Evolutionary conservation across 2,797 vertebrate species (phyloP).

Genomic region (Notamacropus eugenii): DNA sequence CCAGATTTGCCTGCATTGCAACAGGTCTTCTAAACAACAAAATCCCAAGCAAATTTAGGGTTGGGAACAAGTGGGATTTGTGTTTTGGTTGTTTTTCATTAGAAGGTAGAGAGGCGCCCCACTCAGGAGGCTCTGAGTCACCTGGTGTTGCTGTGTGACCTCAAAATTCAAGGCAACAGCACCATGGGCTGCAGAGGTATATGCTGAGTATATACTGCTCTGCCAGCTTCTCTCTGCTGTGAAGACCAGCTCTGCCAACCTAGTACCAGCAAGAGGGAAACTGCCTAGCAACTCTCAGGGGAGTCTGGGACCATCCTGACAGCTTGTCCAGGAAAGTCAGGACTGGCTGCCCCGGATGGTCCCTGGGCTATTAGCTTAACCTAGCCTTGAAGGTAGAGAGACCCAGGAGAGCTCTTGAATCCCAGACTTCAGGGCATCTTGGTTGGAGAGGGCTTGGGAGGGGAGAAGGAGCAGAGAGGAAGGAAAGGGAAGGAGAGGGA

Average conservation of each 20-base stretch:
- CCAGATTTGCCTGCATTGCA: constrained; percentile 49
- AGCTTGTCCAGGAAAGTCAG: constrained; percentile 46
- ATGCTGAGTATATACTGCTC: neutral
- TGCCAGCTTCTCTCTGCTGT: constrained; percentile 29
- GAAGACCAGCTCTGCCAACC: neutral
- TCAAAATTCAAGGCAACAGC: neutral
- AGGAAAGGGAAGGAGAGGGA: neutral
- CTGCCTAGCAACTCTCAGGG: constrained; percentile 43
- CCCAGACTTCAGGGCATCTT: constrained; percentile 46
- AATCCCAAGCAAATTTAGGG: constrained; percentile 21
- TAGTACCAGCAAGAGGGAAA: neutral
- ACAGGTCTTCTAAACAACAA: constrained; percentile 38
- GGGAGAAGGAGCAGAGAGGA: constrained; percentile 31
- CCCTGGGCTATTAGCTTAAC: constrained; percentile 18
- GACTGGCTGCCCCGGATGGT: constrained; percentile 40
- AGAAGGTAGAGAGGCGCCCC: constrained; percentile 55
- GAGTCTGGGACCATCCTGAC: constrained; percentile 39
- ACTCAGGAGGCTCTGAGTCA: constrained; percentile 37
- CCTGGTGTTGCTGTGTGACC: constrained; percentile 11
- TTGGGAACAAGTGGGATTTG: constrained; percentile 42
- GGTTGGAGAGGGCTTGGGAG: neutral
- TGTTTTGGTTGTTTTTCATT: constrained; percentile 33
- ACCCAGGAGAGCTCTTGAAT: constrained; percentile 43
- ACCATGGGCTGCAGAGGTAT: neutral
- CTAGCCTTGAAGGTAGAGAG: constrained; percentile 37